These are phyloP conservation scores for Ectemnius lituratus DNA, from an alignment of 2,888 invertebrate genomes.

Conservation along the genomic window DNA sequence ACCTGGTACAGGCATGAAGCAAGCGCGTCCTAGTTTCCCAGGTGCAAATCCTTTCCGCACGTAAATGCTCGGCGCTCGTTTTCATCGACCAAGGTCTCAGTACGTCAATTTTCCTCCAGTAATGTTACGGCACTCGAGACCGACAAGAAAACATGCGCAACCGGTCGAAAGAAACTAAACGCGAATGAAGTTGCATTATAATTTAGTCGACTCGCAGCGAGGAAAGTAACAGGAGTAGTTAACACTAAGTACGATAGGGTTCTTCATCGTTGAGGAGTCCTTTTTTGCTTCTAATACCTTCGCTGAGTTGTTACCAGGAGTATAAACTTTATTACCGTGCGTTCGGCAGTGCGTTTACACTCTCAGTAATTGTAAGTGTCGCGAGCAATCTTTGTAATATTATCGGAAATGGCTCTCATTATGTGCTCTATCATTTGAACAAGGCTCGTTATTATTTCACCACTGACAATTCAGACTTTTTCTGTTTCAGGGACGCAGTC, in stretches of 20 bases:
- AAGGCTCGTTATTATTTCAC: conserved; percentile 1
- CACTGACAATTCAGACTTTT: background rate
- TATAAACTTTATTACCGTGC: background rate
- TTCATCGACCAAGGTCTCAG: conserved; percentile 47
- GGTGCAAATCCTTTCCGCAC: too few species aligned
- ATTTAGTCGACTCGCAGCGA: background rate
- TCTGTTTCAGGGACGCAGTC: conserved; percentile 34
- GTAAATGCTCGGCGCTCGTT: conserved; percentile 34
- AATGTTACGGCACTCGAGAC: conserved; percentile 8
- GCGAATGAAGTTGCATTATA: background rate
- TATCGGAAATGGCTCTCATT: too few species aligned
- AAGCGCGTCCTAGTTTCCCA: conserved; percentile 40
- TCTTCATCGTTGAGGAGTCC: background rate
- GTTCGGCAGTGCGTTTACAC: too few species aligned
- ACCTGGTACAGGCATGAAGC: too few species aligned
- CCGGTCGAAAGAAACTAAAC: background rate
- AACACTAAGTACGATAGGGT: too few species aligned
- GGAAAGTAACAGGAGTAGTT: background rate
- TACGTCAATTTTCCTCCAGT: conserved; percentile 23
- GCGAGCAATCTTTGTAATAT: too few species aligned
- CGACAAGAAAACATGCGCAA: background rate
- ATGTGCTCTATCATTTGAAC: too few species aligned
- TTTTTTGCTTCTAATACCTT: background rate
- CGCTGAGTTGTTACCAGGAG: background rate
- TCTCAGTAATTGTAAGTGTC: too few species aligned